Percentiles rank a stretch among this genome's conserved stretches.
phyloP scores from a whole-genome alignment of 2,888 invertebrate genomes.

The Hybos culiciformis region DNA sequence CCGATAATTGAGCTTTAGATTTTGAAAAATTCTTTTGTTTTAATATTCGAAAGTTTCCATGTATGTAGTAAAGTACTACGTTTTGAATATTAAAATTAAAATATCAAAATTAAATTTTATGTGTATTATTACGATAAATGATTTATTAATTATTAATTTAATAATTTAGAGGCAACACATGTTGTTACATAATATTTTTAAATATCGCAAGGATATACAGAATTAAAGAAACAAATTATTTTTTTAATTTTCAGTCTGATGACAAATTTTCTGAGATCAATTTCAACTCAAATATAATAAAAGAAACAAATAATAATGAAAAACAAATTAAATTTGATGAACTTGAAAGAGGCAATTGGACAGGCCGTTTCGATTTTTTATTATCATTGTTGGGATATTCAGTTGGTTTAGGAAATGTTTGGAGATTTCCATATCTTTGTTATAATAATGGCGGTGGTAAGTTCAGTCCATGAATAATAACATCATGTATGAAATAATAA shows the following conservation, averaged over 20 bases:
- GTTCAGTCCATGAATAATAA: no score
- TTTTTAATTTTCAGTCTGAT: conserved; percentile 27
- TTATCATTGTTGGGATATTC: conserved; percentile 57
- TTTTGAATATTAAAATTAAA: no score
- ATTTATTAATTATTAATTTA: no score
- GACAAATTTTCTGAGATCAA: conserved; percentile 38
- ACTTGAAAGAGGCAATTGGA: conserved; percentile 57
- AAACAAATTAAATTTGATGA: conserved; percentile 13
- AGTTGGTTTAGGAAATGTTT: conserved; percentile 60
- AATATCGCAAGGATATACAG: neutral
- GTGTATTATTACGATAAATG: no score
- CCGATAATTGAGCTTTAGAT: no score
- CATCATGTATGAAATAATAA: no score
- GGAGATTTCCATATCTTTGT: conserved; percentile 62
- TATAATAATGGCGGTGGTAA: conserved; percentile 62
- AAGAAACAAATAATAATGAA: conserved; percentile 4
- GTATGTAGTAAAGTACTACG: no score
- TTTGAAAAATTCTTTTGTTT: no score
- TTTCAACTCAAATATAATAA: conserved; percentile 12
- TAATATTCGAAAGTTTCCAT: no score
- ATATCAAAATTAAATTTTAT: no score
- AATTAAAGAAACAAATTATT: neutral
- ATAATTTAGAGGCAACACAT: neutral
- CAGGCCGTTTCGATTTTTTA: conserved; percentile 60
- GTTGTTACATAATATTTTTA: conserved; percentile 9